These are phyloP conservation scores for Rhagologus leucostigma DNA, from an alignment of 2,113 vertebrate species.

Conservation along the genomic window DNA sequence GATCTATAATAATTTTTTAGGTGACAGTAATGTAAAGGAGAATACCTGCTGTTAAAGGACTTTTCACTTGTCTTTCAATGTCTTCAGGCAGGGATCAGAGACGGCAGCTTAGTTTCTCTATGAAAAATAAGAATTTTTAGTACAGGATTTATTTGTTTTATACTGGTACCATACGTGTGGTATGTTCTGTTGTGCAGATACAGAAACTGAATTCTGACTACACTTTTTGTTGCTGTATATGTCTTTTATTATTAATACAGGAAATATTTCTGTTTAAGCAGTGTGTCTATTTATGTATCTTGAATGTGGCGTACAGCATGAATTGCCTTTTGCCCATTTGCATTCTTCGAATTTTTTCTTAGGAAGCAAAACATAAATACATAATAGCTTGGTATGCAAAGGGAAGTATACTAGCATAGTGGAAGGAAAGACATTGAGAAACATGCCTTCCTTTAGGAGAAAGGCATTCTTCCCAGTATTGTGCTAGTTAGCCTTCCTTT, in stretches of 20 bases:
- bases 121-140: not conserved
- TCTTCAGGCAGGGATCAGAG: not conserved
- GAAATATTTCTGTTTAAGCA: not conserved
- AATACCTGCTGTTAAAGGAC: not conserved
- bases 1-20: not conserved
- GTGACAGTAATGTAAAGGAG: not conserved
- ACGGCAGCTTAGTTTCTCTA: not conserved
- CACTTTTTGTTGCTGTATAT: not conserved
- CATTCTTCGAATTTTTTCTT: slow-evolving; percentile 17
- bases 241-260: not conserved
- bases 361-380: not conserved
- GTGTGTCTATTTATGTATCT: not conserved
- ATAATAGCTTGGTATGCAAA: not conserved
- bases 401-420: slow-evolving; percentile 2
- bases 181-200: not conserved
- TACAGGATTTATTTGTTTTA: not conserved
- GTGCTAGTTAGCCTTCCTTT: not conserved
- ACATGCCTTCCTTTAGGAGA: not conserved
- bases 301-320: not conserved
- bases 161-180: not conserved
- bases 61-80: not conserved
- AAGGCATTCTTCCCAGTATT: slow-evolving; percentile 45
- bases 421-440: slow-evolving; percentile 21
- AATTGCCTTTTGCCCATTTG: not conserved
- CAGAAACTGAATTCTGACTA: not conserved